phyloP scores from a whole-genome alignment of 2,888 invertebrate genomes.

The Onchidella celtica region DNA sequence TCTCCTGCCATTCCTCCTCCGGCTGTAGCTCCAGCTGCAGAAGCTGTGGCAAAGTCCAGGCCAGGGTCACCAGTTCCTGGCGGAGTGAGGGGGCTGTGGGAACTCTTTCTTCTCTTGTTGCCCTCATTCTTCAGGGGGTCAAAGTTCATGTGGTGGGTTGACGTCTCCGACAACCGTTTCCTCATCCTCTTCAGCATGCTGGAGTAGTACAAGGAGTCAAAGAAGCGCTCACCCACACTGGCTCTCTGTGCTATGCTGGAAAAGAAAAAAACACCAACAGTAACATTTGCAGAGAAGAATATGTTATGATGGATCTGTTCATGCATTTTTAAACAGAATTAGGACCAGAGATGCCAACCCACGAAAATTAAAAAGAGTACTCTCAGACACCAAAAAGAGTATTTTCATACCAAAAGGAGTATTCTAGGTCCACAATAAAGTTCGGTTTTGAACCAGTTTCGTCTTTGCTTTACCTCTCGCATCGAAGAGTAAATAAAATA shows the following conservation, averaged over 20 bases:
- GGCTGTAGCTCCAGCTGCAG: not conserved
- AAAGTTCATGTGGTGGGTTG: conserved; percentile 53
- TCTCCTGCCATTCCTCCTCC: too few species aligned
- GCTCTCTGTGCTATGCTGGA: conserved; percentile 82
- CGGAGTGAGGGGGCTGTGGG: conserved; percentile 8
- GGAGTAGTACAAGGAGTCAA: conserved; percentile 86
- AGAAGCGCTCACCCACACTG: conserved; percentile 88
- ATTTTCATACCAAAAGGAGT: too few species aligned
- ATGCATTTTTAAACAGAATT: not conserved
- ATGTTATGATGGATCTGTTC: too few species aligned
- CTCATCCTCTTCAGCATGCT: conserved; percentile 87
- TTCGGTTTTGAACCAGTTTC: too few species aligned
- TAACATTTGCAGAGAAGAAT: too few species aligned
- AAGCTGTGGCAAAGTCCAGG: conserved; percentile 18
- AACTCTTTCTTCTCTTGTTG: conserved; percentile 25
- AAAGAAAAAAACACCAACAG: too few species aligned
- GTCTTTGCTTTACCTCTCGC: not conserved
- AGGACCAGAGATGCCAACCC: not conserved
- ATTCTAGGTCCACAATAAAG: too few species aligned
- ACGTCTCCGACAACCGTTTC: conserved; percentile 85
- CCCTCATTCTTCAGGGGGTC: conserved; percentile 42
- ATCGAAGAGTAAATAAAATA: too few species aligned
- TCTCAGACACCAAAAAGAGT: too few species aligned
- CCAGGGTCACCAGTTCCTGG: conserved; percentile 19
- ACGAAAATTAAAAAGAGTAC: too few species aligned